Evolutionary conservation across 2,888 invertebrate genomes (phyloP).

Genomic region (Ditylenchus weischeri): DNA sequence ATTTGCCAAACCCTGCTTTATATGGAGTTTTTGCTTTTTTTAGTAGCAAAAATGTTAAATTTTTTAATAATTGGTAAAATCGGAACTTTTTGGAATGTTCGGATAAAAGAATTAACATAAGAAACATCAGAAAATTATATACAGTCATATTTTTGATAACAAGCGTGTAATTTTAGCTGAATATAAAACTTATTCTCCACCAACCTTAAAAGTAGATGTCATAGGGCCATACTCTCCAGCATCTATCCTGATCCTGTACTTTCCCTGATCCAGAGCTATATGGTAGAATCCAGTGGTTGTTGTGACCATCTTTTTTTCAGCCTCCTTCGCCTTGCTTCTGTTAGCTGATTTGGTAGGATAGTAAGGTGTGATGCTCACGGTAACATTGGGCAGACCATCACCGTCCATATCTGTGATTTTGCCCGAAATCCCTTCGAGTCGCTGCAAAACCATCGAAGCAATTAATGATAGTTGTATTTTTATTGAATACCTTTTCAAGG

Average conservation of each 20-base stretch:
- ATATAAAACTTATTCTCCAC: too few species aligned
- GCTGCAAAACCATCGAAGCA: constrained; percentile 22
- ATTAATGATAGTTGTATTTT: not conserved
- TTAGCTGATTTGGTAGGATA: not conserved
- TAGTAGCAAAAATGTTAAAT: too few species aligned
- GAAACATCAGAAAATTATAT: too few species aligned
- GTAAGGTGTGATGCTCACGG: constrained; percentile 25
- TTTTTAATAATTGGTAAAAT: too few species aligned
- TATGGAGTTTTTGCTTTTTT: too few species aligned
- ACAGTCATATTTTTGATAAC: too few species aligned
- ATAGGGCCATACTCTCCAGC: constrained; percentile 18
- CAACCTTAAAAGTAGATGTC: constrained; percentile 20
- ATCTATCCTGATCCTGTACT: constrained; percentile 19
- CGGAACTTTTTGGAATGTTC: too few species aligned
- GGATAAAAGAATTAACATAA: too few species aligned
- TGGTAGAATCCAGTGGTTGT: constrained; percentile 32
- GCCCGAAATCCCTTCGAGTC: constrained; percentile 38
- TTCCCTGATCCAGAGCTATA: constrained; percentile 32
- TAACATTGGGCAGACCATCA: constrained; percentile 21
- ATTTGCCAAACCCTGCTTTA: too few species aligned
- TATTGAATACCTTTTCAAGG: constrained; percentile 29
- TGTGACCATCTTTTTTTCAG: constrained; percentile 12
- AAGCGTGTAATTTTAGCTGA: too few species aligned
- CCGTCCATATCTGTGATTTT: constrained; percentile 23
- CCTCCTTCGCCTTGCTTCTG: constrained; percentile 1